Base-by-base conservation (phyloP, 2,113 vertebrate genomes). In the Plotosus lineatus region DNA sequence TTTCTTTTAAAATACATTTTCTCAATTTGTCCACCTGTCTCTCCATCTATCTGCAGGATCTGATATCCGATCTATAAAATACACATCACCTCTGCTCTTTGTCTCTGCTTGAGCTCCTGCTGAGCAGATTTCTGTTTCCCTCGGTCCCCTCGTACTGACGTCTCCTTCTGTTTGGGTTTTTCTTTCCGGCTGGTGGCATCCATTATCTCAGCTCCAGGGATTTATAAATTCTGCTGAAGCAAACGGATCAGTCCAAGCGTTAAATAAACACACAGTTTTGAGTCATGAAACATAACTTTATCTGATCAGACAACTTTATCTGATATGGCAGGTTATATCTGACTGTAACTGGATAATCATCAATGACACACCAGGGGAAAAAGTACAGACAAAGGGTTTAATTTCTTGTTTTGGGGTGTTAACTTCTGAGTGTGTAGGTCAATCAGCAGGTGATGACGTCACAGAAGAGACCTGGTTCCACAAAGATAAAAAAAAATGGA, bases 61-160 rank as follows among this genome's bases (percentile, higher is more conserved):
- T n/a, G n/a, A n/a, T n/a, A n/a, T n/a, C n/a, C n/a, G n/a, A n/a
- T n/a, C n/a, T n/a, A n/a, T n/a, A n/a, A n/a, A n/a, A n/a, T n/a
- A n/a, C n/a, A n/a, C n/a, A n/a, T n/a, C 89, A 96, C 96, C 96
- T 98, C 96, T 0, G 96, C 96, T 84, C 97, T 92, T 85, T 98
- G 97, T 73, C 96, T 90, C 82, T 98, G 96, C 87, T 98, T 98
- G 79, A 96, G 94, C 90, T 98, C 96, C 73, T 97, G 96, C 86
- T 98, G 95, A 0, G 95, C 96, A 12, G 95, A 95, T 58, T 95
- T 96, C 90, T 96, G 96, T 84, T 93, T 95, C 61, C 93, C 91
- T 87, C 95, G 83, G 92, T 98, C 97, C 71, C 94, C 94, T 83
- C 96, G 92, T 55, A 92, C 94, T 1, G 93, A 91, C 0, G 95